A percentile compares a stretch with the other conserved stretches of the same genome.
Evolutionary conservation across 2,113 vertebrate species (phyloP).

Genomic region (Scomber colias): DNA sequence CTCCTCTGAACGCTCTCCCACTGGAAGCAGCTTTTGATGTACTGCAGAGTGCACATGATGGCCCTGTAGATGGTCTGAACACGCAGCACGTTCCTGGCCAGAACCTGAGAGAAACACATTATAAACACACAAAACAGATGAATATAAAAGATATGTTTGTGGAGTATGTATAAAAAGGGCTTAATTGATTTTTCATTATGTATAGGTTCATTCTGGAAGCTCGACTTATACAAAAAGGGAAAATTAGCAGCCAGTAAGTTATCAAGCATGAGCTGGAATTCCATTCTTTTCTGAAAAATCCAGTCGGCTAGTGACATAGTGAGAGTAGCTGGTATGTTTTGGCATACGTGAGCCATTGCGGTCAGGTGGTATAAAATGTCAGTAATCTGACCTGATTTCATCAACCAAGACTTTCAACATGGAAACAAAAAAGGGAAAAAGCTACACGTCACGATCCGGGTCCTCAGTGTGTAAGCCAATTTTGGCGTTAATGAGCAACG

Average conservation of each 20-base stretch:
- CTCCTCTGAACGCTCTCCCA: constrained; percentile 95
- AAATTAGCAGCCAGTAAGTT: background rate
- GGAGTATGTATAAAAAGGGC: background rate
- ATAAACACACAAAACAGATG: constrained; percentile 23
- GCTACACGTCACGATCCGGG: constrained; percentile 16
- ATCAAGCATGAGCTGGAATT: no score
- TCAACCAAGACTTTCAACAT: constrained; percentile 49
- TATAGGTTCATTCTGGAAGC: background rate
- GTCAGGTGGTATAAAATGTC: constrained; percentile 43
- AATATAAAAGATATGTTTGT: background rate
- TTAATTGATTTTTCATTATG: constrained; percentile 2
- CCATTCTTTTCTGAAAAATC: background rate
- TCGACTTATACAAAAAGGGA: background rate
- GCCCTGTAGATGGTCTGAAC: constrained; percentile 91
- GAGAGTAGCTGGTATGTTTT: constrained; percentile 28
- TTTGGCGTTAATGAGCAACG: constrained; percentile 63
- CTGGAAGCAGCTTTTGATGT: constrained; percentile 97
- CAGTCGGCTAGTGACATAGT: constrained; percentile 3
- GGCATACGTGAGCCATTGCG: constrained; percentile 22
- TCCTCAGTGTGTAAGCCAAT: constrained; percentile 61
- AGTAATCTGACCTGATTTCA: constrained; percentile 73
- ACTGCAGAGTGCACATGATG: constrained; percentile 90
- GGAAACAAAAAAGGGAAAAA: constrained; percentile 51
- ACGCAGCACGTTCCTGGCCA: constrained; percentile 92
- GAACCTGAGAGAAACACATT: constrained; percentile 84